Evolutionary conservation across 2,113 vertebrate genomes (phyloP).

Genomic region (Mustelus asterias): DNA sequence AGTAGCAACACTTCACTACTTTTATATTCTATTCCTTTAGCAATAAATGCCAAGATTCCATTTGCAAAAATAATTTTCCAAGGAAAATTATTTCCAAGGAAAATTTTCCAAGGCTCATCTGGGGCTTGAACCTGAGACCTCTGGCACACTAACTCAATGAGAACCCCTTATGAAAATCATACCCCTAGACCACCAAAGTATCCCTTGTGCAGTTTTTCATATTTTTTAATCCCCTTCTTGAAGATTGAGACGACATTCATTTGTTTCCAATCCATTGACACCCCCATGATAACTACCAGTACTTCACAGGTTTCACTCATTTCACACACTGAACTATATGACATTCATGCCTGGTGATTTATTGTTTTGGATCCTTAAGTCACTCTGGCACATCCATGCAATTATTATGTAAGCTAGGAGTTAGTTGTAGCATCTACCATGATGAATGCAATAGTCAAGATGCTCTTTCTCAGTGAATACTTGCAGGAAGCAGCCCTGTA

Average conservation of each 20-base stretch:
- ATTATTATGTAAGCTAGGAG: neutral
- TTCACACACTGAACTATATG: neutral
- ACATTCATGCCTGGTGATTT: neutral
- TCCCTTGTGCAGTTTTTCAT: neutral
- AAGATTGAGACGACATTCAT: neutral
- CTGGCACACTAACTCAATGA: too few relatives aligned
- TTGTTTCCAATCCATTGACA: neutral
- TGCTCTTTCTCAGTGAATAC: neutral
- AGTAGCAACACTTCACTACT: too few relatives aligned
- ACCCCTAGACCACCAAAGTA: too few relatives aligned
- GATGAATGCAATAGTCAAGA: neutral
- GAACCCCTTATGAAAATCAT: too few relatives aligned
- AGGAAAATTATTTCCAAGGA: too few relatives aligned
- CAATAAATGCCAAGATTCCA: too few relatives aligned
- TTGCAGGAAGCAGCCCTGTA: neutral
- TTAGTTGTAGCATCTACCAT: neutral
- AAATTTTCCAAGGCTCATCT: too few relatives aligned
- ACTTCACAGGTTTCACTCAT: neutral
- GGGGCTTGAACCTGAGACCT: too few relatives aligned
- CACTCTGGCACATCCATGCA: neutral
- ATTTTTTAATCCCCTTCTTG: neutral
- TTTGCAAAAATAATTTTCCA: too few relatives aligned
- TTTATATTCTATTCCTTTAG: too few relatives aligned
- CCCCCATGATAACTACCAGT: neutral
- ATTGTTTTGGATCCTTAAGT: neutral